Conservation (phyloP, 1,140 invertebrate species). For the Drosophila tristis region DNA sequence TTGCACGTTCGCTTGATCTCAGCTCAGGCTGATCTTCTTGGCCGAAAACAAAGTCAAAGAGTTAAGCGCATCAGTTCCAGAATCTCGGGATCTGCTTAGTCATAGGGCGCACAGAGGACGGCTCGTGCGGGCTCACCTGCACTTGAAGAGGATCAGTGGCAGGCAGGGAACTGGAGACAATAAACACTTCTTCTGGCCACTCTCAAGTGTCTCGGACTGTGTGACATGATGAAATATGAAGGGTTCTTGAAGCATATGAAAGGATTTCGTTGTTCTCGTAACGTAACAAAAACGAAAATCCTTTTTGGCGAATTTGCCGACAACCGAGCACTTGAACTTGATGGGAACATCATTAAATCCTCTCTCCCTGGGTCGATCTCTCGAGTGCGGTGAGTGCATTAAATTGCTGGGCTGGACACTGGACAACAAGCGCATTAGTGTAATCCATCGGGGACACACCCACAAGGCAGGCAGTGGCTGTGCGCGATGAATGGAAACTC, state of each 20-base stretch:
- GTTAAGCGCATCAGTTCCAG: slow-evolving; percentile 71
- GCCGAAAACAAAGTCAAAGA: slow-evolving; percentile 53
- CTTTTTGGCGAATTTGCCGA: slow-evolving; percentile 77
- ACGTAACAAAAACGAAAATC: slow-evolving; percentile 51
- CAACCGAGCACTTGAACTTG: slow-evolving; percentile 63
- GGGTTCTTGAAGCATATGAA: slow-evolving; percentile 69
- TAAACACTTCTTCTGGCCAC: slow-evolving; percentile 62
- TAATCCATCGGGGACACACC: slow-evolving; percentile 76
- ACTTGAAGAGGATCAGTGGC: slow-evolving; percentile 42
- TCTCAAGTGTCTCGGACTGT: slow-evolving; percentile 63
- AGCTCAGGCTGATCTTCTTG: slow-evolving; percentile 14
- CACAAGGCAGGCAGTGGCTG: slow-evolving; percentile 34
- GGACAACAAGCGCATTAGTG: slow-evolving; percentile 75
- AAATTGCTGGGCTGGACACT: slow-evolving; percentile 45
- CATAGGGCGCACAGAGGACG: slow-evolving; percentile 25
- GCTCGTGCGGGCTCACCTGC: slow-evolving; percentile 72
- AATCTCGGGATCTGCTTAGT: slow-evolving; percentile 40
- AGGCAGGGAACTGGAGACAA: slow-evolving; percentile 36
- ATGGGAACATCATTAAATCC: slow-evolving; percentile 80
- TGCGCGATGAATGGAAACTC: slow-evolving; percentile 39
- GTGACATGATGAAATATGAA: slow-evolving; percentile 71
- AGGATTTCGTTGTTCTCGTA: slow-evolving; percentile 59
- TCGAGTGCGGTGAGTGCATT: slow-evolving; percentile 59
- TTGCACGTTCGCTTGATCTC: slow-evolving; percentile 1
- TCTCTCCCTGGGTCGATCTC: slow-evolving; percentile 27